Evolutionary conservation across 2,888 invertebrate species (phyloP), one percentile per base, ranked within the genome.

Genomic region (Cenopis cana): DNA sequence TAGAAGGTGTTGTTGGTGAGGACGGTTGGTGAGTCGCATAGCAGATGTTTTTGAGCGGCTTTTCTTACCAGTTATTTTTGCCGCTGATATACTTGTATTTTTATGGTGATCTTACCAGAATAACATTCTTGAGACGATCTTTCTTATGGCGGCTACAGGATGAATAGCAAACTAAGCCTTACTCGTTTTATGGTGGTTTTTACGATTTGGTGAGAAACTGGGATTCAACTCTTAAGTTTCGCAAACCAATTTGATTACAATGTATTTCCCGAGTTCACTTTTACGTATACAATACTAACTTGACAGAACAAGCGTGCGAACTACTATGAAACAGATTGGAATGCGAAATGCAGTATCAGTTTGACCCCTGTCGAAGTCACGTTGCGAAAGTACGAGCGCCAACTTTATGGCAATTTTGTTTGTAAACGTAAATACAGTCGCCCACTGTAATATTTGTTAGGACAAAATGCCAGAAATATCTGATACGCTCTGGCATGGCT

Each of bases 161-260:
- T 33, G 61, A 62, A 62, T 67, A 24, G 57, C 59, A 67, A 67
- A 36, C 20, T 62, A 11, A 6, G 52, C 62, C 36, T 62, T 20
- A 36, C 57, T 14, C 10, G 11, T 67, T 67, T 67, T 67, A 67
- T 67, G 50, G 17, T 12, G 20, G 12, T 50, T 59, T 64, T 67
- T 67, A 67, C 38, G 67, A 59, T 67, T 67, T 29, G 57, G 36
- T 52, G 57, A 67, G 50, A n/a, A 46, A 46, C n/a, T 14, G 5
- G n/a, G n/a, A 8, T 46, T 46, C n/a, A 46, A 46, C 46, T 46
- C 8, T 46, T 1, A n/a, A n/a, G n/a, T 46, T 5, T 46, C n/a
- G 46, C 46, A 46, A 6, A n/a, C 5, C n/a, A 46, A 46, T 46
- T 46, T 46, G 8, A n/a, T 46, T 41, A 0, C 41, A 41, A 41